phyloP scores from a whole-genome alignment of 2,888 invertebrate genomes.

The Caenorhabditis sp. region DNA sequence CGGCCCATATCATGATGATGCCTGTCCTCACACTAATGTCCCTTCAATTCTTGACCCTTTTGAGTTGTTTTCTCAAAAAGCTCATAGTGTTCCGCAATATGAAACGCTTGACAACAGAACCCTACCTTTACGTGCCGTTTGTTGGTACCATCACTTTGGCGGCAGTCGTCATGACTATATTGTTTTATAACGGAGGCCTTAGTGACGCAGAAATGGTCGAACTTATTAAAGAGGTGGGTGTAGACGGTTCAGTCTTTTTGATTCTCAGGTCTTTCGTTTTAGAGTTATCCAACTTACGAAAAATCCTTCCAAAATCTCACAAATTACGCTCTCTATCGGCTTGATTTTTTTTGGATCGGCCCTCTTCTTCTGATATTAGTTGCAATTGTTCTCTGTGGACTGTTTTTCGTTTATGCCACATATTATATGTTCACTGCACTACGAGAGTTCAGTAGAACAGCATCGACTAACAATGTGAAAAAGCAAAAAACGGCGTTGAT shows the following conservation, averaged over 20 bases:
- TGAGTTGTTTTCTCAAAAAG: background rate
- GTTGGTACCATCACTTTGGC: no score
- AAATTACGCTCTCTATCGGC: background rate
- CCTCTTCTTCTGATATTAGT: background rate
- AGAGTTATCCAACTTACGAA: background rate
- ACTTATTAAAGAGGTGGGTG: background rate
- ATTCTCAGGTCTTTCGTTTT: background rate
- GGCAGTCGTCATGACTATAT: background rate
- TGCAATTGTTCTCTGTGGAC: background rate
- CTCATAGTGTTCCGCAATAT: background rate
- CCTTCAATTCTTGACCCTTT: background rate
- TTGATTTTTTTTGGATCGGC: background rate
- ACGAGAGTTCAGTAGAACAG: background rate
- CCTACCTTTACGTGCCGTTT: no score
- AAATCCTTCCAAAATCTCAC: background rate
- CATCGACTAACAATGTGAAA: background rate
- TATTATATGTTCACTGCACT: background rate
- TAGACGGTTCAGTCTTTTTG: no score
- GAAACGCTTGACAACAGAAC: background rate
- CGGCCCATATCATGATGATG: background rate
- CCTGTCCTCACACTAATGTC: background rate
- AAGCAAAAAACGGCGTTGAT: constrained; percentile 3
- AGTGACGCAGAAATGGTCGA: no score
- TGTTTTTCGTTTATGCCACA: background rate
- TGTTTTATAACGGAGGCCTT: background rate